phyloP scores from a whole-genome alignment of 2,888 invertebrate genomes.

The Lomographa bimaculata region DNA sequence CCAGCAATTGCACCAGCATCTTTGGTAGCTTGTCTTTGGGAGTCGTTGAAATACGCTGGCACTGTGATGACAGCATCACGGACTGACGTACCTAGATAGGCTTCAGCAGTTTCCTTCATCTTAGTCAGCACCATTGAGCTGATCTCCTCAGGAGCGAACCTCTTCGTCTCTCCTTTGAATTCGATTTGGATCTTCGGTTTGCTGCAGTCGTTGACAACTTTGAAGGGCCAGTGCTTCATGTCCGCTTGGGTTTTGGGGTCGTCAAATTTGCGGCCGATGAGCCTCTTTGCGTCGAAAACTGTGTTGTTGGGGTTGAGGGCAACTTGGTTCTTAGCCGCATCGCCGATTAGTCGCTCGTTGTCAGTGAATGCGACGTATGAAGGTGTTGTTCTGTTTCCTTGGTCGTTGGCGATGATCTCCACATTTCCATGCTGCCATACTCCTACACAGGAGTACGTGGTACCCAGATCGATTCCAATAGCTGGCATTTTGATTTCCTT shows the following conservation, averaged over 20 bases:
- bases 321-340: constrained; percentile 88
- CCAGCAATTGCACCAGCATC: constrained; percentile 95
- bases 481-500: constrained; percentile 68
- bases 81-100: constrained; percentile 86
- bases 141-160: constrained; percentile 87
- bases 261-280: constrained; percentile 90
- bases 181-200: constrained; percentile 88
- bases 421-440: constrained; percentile 87
- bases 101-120: constrained; percentile 91
- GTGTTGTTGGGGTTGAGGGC: constrained; percentile 90
- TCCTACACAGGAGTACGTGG: constrained; percentile 82
- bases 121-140: constrained; percentile 91
- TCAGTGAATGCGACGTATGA: constrained; percentile 90
- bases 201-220: constrained; percentile 85
- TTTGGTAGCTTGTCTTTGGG: constrained; percentile 91
- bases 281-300: constrained; percentile 89
- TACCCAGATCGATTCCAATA: constrained; percentile 82
- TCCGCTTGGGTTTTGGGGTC: constrained; percentile 90
- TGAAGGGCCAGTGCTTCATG: constrained; percentile 94
- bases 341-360: constrained; percentile 87
- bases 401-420: constrained; percentile 88
- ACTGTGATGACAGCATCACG: constrained; percentile 91
- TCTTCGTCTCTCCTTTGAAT: constrained; percentile 86
- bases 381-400: constrained; percentile 89
- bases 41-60: constrained; percentile 91